Conservation (phyloP, 53 echinoderm and acorn worm genomes). For the Henricia sp. region DNA sequence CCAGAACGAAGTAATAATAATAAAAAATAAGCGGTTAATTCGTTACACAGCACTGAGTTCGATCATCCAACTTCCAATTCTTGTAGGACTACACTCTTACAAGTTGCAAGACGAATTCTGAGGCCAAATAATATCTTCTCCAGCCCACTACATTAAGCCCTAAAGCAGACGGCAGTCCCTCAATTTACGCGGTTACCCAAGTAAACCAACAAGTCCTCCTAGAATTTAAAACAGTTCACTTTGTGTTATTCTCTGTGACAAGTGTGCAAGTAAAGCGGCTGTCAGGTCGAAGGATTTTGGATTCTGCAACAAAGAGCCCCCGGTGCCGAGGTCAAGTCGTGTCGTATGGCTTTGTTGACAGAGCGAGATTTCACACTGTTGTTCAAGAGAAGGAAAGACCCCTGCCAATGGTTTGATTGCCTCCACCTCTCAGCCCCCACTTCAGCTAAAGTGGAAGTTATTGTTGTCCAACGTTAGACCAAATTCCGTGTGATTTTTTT, state of each 20-base stretch:
- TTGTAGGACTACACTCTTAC: too few relatives aligned
- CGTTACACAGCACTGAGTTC: too few relatives aligned
- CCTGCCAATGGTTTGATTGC: neutral
- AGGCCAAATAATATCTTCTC: too few relatives aligned
- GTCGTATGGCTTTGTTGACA: neutral
- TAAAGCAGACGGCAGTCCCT: neutral
- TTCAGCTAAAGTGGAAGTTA: neutral
- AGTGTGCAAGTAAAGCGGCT: constrained; percentile 9
- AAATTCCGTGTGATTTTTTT: constrained; percentile 11
- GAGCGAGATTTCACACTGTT: neutral
- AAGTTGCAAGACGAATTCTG: too few relatives aligned
- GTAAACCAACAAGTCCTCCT: constrained; percentile 1
- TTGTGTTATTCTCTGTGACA: constrained; percentile 1
- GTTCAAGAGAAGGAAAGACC: neutral
- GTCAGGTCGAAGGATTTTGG: constrained; percentile 37
- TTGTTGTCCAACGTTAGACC: constrained; percentile 9
- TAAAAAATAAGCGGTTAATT: too few relatives aligned
- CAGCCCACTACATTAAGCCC: too few relatives aligned
- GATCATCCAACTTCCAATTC: too few relatives aligned
- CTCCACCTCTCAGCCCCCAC: neutral
- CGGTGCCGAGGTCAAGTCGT: constrained; percentile 25
- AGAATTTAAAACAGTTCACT: constrained; percentile 22
- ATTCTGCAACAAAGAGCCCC: constrained; percentile 31
- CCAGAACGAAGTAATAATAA: too few relatives aligned
- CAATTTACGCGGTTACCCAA: constrained; percentile 5